These are phyloP conservation scores for Paratilapia polleni DNA, from an alignment of 2,113 vertebrate genomes.

Conservation along the genomic window DNA sequence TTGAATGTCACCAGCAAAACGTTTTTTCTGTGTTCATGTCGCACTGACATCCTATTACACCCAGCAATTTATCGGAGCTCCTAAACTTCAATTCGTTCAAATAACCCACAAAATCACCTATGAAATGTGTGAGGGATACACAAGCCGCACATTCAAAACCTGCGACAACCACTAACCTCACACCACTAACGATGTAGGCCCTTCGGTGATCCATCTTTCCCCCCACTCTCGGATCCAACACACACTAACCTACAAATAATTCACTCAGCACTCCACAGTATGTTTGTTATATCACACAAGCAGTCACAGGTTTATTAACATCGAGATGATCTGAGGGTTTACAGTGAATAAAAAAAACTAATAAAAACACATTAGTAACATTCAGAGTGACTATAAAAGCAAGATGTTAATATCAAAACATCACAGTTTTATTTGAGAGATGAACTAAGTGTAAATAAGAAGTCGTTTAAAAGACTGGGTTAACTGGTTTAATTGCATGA, in stretches of 20 bases:
- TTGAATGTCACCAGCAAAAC: no score
- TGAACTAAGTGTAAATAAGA: not conserved
- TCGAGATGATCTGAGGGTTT: not conserved
- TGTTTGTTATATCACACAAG: not conserved
- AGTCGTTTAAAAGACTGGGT: not conserved
- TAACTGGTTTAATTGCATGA: not conserved
- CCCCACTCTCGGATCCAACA: not conserved
- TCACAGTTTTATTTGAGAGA: not conserved
- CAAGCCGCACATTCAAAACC: not conserved
- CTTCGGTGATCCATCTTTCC: not conserved
- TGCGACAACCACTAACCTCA: not conserved
- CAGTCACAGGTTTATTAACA: slow-evolving; percentile 3
- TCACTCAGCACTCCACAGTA: not conserved
- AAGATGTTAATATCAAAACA: not conserved
- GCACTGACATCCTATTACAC: no score
- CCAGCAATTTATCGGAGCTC: no score
- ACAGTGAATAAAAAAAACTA: not conserved
- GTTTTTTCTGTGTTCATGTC: no score
- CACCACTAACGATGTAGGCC: not conserved
- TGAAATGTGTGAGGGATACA: not conserved
- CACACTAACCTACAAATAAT: not conserved
- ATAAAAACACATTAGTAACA: not conserved
- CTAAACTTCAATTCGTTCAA: no score
- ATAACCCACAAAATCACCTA: not conserved
- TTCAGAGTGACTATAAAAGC: not conserved